Evolutionary conservation across 1,140 invertebrate genomes (phyloP), one percentile per base, ranked within the genome.

Genomic region (Drosophila pseudoobscura): DNA sequence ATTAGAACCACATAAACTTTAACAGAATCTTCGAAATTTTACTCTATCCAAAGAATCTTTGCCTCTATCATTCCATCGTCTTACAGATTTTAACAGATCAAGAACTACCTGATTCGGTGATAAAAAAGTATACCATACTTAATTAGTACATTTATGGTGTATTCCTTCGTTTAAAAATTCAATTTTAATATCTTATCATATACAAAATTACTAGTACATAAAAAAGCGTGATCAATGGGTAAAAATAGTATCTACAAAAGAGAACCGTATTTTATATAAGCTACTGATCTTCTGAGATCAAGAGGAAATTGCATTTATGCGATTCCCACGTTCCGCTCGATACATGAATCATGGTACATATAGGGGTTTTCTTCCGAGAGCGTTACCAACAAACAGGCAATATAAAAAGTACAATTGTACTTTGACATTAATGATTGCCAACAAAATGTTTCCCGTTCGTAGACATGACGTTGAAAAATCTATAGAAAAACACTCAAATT

Each of bases 381-480:
- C 53, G 47, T 62, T 72, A 50, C 26, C 44, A 45, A 55, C 50
- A 55, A 49, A 26, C 29, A 50, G 44, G 31, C 7, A 31, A 31
- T 11, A 35, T 35, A 3, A 0, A 3, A 35, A 13, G 20, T 53
- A 29, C 35, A 15, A 55, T 49, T 26, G 41, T 53, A 35, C 35
- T 22, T 55, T 61, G 51, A 54, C 47, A 45, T 45, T 51, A 51
- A 22, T 63, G 46, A 57, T 53, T 44, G 71, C 31, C 75, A 71
- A 29, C 20, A 20, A 65, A 52, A 65, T 80, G 59, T 71, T 80
- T 52, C 66, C 31, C 50, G 54, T 62, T 53, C 26, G 29, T 17
- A 79, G 60, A 84, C 72, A 68, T 76, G 73, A 75, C 74, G 74
- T 80, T 85, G 47, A 80, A 56, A 80, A 75, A 55, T 78, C 51